These are phyloP conservation scores for Aphidius colemani DNA, from an alignment of 2,888 invertebrate genomes.

Conservation along the genomic window DNA sequence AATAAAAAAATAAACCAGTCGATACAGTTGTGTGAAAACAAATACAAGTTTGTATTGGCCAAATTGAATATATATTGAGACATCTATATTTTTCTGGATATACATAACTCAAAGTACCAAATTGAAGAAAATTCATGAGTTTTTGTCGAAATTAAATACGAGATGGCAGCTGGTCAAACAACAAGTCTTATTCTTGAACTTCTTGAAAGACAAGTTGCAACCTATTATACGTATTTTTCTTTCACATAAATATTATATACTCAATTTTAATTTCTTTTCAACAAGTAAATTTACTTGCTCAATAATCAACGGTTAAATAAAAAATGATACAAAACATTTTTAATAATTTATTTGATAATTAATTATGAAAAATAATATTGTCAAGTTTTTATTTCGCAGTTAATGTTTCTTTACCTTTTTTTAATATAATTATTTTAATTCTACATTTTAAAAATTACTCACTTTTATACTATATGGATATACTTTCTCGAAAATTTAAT, in stretches of 20 bases:
- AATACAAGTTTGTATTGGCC: not conserved
- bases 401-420: too few relatives aligned
- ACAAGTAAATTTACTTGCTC: too few relatives aligned
- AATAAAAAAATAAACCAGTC: not conserved
- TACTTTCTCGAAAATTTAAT: conserved; percentile 16
- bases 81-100: conserved; percentile 24
- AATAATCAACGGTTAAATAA: too few relatives aligned
- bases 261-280: too few relatives aligned
- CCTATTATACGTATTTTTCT: too few relatives aligned
- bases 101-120: not conserved
- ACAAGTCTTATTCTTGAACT: conserved; percentile 39
- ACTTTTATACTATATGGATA: conserved; percentile 1
- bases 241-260: too few relatives aligned
- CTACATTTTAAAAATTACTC: not conserved
- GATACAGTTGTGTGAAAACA: conserved; percentile 25
- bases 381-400: too few relatives aligned
- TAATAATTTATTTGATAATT: too few relatives aligned
- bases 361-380: too few relatives aligned
- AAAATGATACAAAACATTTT: too few relatives aligned
- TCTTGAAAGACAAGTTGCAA: conserved; percentile 16
- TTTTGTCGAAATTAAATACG: conserved; percentile 21
- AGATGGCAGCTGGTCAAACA: conserved; percentile 48
- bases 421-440: too few relatives aligned
- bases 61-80: not conserved
- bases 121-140: conserved; percentile 18